Evolutionary conservation across 2,113 vertebrate species (phyloP).

Genomic region (Uropsilus gracilis): DNA sequence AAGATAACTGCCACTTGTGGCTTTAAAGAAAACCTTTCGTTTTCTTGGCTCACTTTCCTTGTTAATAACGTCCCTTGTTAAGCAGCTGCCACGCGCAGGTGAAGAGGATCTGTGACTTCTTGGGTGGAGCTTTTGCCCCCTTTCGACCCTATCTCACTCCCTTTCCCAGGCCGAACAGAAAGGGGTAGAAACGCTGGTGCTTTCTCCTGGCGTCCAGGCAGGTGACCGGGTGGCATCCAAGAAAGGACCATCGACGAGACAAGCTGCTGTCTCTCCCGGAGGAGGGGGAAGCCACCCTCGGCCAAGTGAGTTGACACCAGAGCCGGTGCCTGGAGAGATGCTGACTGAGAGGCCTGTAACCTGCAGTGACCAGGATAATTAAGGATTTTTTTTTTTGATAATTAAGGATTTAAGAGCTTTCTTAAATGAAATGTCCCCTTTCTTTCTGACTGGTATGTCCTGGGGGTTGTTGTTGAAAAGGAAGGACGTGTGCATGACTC

Average conservation of each 20-base stretch:
- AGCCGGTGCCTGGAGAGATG: constrained; percentile 33
- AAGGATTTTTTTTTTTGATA: constrained; percentile 54
- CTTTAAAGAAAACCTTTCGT: no score
- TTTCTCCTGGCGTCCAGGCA: not conserved
- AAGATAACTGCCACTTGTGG: no score
- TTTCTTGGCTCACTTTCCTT: no score
- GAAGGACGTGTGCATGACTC: not conserved
- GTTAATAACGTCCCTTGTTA: no score
- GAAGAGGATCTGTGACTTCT: no score
- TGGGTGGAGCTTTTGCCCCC: no score
- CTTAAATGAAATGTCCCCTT: constrained; percentile 41
- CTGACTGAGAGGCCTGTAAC: constrained; percentile 30
- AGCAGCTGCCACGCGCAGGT: no score
- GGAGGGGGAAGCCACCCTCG: not conserved
- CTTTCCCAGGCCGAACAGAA: not conserved
- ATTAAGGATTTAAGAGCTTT: constrained; percentile 56
- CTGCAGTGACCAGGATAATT: constrained; percentile 46
- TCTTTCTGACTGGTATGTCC: constrained; percentile 35
- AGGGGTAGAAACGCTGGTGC: not conserved
- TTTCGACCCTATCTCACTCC: no score
- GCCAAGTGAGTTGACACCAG: not conserved
- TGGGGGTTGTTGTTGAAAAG: not conserved
- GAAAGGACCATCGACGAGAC: not conserved
- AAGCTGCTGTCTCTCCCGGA: not conserved
- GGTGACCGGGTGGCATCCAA: not conserved